A percentile compares a stretch with the other conserved stretches of the same genome.
phyloP scores from a whole-genome alignment of 2,888 invertebrate species.

The Drosophila mulleri region DNA sequence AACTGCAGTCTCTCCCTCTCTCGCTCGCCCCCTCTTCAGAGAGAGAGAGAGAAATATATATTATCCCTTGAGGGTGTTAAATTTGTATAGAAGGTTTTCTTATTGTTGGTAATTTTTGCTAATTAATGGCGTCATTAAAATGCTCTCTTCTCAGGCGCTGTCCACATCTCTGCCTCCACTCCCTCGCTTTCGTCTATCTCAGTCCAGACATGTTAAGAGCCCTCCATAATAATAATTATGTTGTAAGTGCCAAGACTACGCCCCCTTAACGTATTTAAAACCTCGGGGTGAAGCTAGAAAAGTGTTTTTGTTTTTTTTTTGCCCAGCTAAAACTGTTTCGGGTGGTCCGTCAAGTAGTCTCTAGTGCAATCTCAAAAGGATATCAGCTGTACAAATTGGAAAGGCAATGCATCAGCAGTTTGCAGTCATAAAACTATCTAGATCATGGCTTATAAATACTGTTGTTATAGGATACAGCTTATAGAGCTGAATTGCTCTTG shows the following conservation, averaged over 20 bases:
- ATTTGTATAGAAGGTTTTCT: conserved; percentile 49
- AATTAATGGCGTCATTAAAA: conserved; percentile 77
- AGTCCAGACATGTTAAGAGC: conserved; percentile 36
- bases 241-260: conserved; percentile 66
- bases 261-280: conserved; percentile 32
- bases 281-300: conserved; percentile 4
- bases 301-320: conserved; percentile 15
- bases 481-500: no score
- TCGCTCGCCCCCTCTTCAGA: background rate
- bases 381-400: background rate
- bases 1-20: conserved; percentile 14
- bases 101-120: conserved; percentile 73
- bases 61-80: conserved; percentile 41
- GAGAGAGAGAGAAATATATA: background rate
- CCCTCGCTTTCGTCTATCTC: background rate
- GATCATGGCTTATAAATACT: background rate
- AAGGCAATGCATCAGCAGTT: conserved; percentile 12
- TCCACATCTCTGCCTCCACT: background rate
- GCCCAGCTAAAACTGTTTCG: conserved; percentile 10
- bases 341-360: conserved; percentile 56
- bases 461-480: no score
- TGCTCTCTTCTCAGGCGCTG: conserved; percentile 18
- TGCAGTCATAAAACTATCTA: background rate
- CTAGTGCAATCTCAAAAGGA: conserved; percentile 28
- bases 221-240: conserved; percentile 66